Percentiles rank a stretch among this genome's conserved stretches.
Evolutionary conservation across 2,113 vertebrate genomes (phyloP).

Genomic region (Anolis carolinensis): DNA sequence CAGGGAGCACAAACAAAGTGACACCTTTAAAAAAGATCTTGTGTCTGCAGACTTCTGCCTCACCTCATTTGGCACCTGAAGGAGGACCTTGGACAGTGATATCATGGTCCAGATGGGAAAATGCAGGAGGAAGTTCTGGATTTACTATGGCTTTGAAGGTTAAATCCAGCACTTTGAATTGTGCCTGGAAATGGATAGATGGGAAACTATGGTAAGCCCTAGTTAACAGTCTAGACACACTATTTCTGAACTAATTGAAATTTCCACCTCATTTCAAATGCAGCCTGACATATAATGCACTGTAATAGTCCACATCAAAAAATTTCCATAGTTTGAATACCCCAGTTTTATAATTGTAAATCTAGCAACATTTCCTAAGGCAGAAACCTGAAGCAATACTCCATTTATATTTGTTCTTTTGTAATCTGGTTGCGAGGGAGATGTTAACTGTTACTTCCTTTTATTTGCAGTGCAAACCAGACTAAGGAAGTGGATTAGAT

Average conservation of each 20-base stretch:
- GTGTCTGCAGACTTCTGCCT: neutral
- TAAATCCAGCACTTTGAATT: neutral
- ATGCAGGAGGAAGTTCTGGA: neutral
- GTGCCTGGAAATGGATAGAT: neutral
- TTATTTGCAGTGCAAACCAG: neutral
- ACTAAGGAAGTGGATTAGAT: constrained; percentile 21
- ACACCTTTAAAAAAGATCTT: neutral
- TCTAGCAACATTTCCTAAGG: neutral
- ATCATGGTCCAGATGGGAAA: neutral
- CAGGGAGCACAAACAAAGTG: too few relatives aligned
- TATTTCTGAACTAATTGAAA: neutral
- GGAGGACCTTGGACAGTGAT: too few relatives aligned
- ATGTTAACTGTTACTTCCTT: neutral
- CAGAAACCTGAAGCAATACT: neutral
- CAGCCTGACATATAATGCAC: neutral
- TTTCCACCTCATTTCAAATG: neutral
- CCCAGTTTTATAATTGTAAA: neutral
- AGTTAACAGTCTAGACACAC: neutral
- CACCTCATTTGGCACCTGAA: neutral
- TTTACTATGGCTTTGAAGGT: neutral
- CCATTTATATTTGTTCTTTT: constrained; percentile 2
- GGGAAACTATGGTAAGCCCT: neutral
- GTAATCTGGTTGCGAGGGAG: neutral
- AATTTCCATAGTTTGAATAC: neutral
- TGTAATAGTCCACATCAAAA: neutral